Evolutionary conservation across 2,113 vertebrate genomes (phyloP), one percentile per base, ranked within the genome.

Genomic region (Pteruthius melanotis): DNA sequence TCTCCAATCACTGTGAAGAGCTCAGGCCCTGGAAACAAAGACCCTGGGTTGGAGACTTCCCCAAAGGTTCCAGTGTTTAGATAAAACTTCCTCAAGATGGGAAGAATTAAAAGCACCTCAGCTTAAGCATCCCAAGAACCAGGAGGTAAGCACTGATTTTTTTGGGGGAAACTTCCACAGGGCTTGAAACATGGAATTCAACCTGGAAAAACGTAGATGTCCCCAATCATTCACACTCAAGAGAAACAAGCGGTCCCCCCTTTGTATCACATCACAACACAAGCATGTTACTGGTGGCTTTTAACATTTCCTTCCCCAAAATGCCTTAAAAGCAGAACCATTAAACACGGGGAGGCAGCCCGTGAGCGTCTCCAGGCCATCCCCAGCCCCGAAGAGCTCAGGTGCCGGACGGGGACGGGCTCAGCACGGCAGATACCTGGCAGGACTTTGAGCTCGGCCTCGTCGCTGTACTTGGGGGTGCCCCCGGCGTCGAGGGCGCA

Each of bases 401-500:
- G n/a, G n/a, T n/a, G n/a, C n/a, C n/a, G n/a, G n/a, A n/a, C n/a
- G n/a, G n/a, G n/a, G n/a, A n/a, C n/a, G n/a, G n/a, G n/a, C n/a
- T n/a, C n/a, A n/a, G n/a, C n/a, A n/a, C n/a, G n/a, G n/a, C n/a
- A n/a, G n/a, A n/a, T 98, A 99, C 99, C 99, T 98, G 98, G 96
- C 66, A 98, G 96, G 28, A 99, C 89, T 78, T 96, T 98, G 61
- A 99, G 98, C 96, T 98, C 98, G 2, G 98, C 99, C 94, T 99
- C 99, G 0, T 99, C 99, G 18, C 99, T 99, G 93, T 98, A 97
- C 94, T 99, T 99, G 30, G 98, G 98, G 7, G 98, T 82, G 1
- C 99, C 99, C 6, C 97, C 98, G 4, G 97, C 98, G 87, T 99
- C 99, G 35, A 99, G 97, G 71, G 98, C 9, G 33, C 99, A 99